phyloP scores from a whole-genome alignment of 2,113 vertebrate genomes.

The Pollachius pollachius region DNA sequence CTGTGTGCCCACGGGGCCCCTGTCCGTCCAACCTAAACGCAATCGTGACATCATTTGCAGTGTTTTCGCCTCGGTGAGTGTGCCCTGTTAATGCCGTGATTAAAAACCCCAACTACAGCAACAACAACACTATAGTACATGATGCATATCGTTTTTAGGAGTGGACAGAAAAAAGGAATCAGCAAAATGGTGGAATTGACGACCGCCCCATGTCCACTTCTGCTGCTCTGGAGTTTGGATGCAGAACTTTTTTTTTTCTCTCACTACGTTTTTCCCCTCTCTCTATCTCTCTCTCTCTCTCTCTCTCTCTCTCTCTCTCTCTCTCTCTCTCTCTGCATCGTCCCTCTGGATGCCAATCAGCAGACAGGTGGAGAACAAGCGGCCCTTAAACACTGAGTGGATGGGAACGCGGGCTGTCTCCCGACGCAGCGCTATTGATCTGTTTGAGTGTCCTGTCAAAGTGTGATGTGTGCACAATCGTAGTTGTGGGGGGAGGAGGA shows the following conservation, averaged over 20 bases:
- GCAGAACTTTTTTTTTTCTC: neutral
- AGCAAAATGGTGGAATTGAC: no score
- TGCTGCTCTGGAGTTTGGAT: no score
- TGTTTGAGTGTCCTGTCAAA: conserved; percentile 59
- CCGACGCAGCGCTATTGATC: conserved; percentile 71
- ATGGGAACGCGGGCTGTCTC: conserved; percentile 44
- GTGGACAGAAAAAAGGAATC: neutral
- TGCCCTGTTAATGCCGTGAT: neutral
- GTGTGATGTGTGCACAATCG: conserved; percentile 49
- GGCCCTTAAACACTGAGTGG: conserved; percentile 53
- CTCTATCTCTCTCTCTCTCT: no score
- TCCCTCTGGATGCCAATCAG: conserved; percentile 29
- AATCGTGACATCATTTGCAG: conserved; percentile 51
- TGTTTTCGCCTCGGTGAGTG: conserved; percentile 16
- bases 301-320: no score
- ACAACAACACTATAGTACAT: conserved; percentile 12
- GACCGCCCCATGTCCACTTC: no score
- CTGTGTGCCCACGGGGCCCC: conserved; percentile 55
- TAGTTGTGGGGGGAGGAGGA: neutral
- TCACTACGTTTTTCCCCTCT: neutral
- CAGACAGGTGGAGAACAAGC: conserved; percentile 23
- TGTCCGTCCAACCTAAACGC: conserved; percentile 41
- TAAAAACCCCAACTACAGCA: conserved; percentile 22
- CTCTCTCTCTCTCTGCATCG: no score
- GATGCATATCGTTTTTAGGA: conserved; percentile 3